Evolutionary conservation across 1,140 invertebrate species (phyloP), one percentile per base, ranked within the genome.

Genomic region (Wasmannia auropunctata): DNA sequence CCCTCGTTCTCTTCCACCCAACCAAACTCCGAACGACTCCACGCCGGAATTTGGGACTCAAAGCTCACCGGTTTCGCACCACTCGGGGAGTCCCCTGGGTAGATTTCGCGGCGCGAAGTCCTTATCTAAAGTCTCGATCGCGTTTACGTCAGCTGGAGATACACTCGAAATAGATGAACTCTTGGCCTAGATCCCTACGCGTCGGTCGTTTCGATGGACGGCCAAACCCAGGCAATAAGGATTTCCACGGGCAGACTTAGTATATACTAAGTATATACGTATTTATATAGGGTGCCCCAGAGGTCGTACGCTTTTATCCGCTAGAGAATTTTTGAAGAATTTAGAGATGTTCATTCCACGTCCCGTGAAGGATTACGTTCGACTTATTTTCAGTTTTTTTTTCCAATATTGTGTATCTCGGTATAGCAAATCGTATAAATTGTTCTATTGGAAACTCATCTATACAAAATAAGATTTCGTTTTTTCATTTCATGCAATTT

Each of bases 111-210:
- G 74, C 69, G 43, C 54, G 63, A 63, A 62, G 51, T 54, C 86
- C 88, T 93, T 94, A 93, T 94, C 88, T 90, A 76, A 76, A 91
- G 87, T 89, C 90, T 91, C 90, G 90, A 94, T 95, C 91, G 90
- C 91, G 91, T 92, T 92, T 93, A 93, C 93, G 91, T 94, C 93
- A 92, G 91, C 89, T 91, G 91, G 87, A 92, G 87, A 91, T 91
- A 91, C 91, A 93, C 94, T 94, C 91, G 91, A 94, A 94, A 94
- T 94, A 94, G 92, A 94, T 94, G 94, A 95, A 95, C 94, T 95
- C 93, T 95, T 95, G 94, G 92, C 94, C 94, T 93, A 95, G 92
- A 94, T 94, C 93, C 90, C 86, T 88, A 85, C 70, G 70, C 86
- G 75, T 88, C 74, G 84, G 76, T 69, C 69, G 85, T 88, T 91